Base-by-base conservation (phyloP, 1,140 invertebrate species). In the Sitobion miscanthi region DNA sequence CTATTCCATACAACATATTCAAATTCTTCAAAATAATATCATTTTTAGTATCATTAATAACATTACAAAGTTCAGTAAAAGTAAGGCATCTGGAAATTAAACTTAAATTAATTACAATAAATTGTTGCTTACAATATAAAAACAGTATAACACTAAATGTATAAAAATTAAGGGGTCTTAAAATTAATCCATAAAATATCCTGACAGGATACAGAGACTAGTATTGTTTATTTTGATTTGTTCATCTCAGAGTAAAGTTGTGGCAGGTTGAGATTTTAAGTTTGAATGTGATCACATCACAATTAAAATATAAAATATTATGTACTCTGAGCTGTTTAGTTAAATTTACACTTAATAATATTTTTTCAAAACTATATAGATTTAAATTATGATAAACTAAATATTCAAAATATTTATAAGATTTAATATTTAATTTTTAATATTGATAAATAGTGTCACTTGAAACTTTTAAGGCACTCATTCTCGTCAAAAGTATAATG, bases 11-110 rank as follows among this genome's bases (percentile, higher is more conserved):
- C 30, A 93, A 62, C 25, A 45, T 38, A 52, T 86, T 86, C 25
- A 93, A 83, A n/a, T 93, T 93, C 45, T 85, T 93, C 42, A 83
- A 45, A 93, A 93, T 93, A 42, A 86, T 45, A 42, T 93, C 49
- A 57, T 93, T 85, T 57, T 93, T 52, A 52, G 91, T 21, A 42
- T 86, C n/a, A 54, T 93, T 93, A 7, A 93, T 86, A 86, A 85
- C 35, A 57, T 52, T 52, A 57, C 91, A 86, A 45, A 93, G 77
- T 86, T 93, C 91, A 85, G 49, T 52, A 86, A 85, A 93, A 52
- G 91, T 54, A 25, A 93, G 23, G 7, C 20, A 42, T 57, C 91
- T 93, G 7, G 20, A 90, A 90, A 69, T n/a, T 20, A 62, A 54
- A 57, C 9, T 11, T 20, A 42, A 35, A 23, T 57, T 57, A 62